Conservation (phyloP, 2,888 invertebrate genomes). For the Coelinius sp. region DNA sequence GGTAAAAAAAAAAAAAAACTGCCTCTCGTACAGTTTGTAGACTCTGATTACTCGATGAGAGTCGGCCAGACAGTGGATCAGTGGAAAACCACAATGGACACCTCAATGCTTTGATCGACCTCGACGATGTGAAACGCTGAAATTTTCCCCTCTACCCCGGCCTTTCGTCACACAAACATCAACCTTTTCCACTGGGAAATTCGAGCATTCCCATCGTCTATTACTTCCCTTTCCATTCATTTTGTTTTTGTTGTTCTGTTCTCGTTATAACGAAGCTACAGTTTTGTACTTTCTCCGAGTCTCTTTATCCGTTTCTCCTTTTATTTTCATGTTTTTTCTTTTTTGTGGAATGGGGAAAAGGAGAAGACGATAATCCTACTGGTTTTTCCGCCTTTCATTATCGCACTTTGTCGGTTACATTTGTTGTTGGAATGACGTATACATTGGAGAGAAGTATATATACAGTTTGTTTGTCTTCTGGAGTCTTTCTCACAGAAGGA, state of each 20-base stretch:
- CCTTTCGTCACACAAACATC: neutral
- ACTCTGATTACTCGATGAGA: neutral
- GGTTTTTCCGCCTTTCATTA: conserved; percentile 27
- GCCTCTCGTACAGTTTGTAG: neutral
- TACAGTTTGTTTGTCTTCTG: neutral
- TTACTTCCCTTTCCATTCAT: conserved; percentile 39
- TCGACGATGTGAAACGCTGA: neutral
- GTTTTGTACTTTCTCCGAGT: conserved; percentile 39
- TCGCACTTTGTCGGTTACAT: conserved; percentile 1
- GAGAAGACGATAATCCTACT: conserved; percentile 30
- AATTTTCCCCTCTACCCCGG: neutral
- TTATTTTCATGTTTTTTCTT: conserved; percentile 38
- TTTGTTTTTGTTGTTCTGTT: conserved; percentile 23
- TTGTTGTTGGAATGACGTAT: conserved; percentile 19
- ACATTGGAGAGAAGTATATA: neutral
- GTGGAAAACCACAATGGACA: conserved; percentile 18
- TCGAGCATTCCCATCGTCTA: conserved; percentile 42
- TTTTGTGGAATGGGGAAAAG: neutral
- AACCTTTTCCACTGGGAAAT: conserved; percentile 48
- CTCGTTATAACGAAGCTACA: conserved; percentile 40
- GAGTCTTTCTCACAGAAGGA: too few species aligned
- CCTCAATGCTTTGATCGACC: neutral
- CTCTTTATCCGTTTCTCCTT: conserved; percentile 37
- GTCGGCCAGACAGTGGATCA: neutral
- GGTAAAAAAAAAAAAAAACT: neutral